Evolutionary conservation across 1,140 invertebrate genomes (phyloP).

Genomic region (Uloborus diversus): DNA sequence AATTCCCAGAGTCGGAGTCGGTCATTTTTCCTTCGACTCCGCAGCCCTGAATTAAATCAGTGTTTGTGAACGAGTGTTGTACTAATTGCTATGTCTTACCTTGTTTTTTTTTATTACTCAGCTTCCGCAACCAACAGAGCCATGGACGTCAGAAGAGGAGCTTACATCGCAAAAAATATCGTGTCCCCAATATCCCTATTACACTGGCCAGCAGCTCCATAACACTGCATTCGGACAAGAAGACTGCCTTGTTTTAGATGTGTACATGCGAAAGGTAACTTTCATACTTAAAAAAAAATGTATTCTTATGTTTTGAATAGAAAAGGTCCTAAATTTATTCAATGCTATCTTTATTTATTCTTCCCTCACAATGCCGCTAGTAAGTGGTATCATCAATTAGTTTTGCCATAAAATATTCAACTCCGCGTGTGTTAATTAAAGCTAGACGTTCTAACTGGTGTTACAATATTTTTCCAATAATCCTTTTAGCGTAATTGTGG

Average conservation of each 20-base stretch:
- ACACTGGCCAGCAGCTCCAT: not conserved
- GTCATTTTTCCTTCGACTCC: no score
- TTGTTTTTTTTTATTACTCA: not conserved
- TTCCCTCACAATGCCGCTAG: not conserved
- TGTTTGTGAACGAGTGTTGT: not conserved
- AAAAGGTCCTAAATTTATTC: no score
- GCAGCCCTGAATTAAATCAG: no score
- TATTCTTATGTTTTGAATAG: not conserved
- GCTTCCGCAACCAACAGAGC: not conserved
- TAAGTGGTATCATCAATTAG: not conserved
- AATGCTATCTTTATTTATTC: not conserved
- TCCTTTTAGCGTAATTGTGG: no score
- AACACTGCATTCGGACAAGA: conserved; percentile 1
- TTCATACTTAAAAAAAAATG: not conserved
- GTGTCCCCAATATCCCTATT: conserved; percentile 7
- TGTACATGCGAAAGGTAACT: conserved; percentile 16
- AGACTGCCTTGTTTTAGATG: conserved; percentile 23
- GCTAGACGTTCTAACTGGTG: no score
- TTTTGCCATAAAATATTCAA: not conserved
- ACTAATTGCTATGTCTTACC: not conserved
- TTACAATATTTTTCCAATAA: no score
- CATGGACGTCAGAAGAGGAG: conserved; percentile 3
- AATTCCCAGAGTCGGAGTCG: no score
- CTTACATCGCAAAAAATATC: not conserved
- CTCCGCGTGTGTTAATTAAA: no score